phyloP scores from a whole-genome alignment of 2,888 invertebrate species.

The Pseudococcus jackbeardsleyi region DNA sequence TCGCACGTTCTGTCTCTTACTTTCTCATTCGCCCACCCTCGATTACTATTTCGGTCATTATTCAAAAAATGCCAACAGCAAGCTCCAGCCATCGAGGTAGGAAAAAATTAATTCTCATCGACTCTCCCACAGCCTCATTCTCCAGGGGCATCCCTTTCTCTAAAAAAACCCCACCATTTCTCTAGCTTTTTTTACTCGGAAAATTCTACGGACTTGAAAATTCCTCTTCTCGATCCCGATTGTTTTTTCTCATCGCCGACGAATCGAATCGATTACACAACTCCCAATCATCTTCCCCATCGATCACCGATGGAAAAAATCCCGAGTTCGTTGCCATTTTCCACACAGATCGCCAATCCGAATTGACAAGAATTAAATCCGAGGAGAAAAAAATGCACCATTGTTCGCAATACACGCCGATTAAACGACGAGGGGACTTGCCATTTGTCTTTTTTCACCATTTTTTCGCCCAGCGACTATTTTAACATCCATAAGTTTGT shows the following conservation, averaged over 20 bases:
- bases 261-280: slow-evolving; percentile 60
- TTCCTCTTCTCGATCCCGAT: neutral
- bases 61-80: slow-evolving; percentile 49
- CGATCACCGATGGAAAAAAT: neutral
- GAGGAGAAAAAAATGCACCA: neutral
- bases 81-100: neutral
- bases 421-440: neutral
- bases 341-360: neutral
- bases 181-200: neutral
- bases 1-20: neutral
- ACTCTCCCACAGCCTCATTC: neutral
- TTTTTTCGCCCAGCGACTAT: neutral
- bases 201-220: slow-evolving; percentile 13
- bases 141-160: neutral
- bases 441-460: neutral
- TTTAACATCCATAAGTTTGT: neutral
- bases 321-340: slow-evolving; percentile 55
- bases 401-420: neutral
- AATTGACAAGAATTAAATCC: slow-evolving; percentile 4
- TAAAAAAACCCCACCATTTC: neutral
- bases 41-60: slow-evolving; percentile 53
- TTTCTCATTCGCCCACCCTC: neutral
- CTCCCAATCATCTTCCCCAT: neutral
- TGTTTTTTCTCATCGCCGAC: slow-evolving; percentile 21
- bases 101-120: slow-evolving; percentile 23